Evolutionary conservation across 2,888 invertebrate genomes (phyloP).

Genomic region (Agrochola circellaris): DNA sequence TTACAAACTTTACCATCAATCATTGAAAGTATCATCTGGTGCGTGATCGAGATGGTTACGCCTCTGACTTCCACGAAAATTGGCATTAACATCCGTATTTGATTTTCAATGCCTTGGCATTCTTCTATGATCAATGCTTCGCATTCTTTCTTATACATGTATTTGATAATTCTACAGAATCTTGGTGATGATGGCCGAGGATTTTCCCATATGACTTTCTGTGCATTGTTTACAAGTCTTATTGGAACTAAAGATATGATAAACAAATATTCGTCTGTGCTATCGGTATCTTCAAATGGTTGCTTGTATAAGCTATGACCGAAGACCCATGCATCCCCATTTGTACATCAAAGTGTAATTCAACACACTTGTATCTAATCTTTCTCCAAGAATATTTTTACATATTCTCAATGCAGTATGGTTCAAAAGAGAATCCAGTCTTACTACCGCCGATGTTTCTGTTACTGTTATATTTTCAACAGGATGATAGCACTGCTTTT

Average conservation of each 20-base stretch:
- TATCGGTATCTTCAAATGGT: slow-evolving; percentile 27
- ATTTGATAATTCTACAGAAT: slow-evolving; percentile 14
- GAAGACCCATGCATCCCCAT: background rate
- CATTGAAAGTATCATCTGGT: background rate
- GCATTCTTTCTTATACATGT: slow-evolving; percentile 1
- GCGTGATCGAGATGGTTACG: slow-evolving; percentile 1
- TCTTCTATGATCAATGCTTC: slow-evolving; percentile 14
- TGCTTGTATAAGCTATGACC: slow-evolving; percentile 24
- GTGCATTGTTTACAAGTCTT: slow-evolving; percentile 14
- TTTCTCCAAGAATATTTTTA: too few species aligned
- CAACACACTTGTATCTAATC: too few species aligned
- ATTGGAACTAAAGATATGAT: slow-evolving; percentile 5
- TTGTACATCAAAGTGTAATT: too few species aligned
- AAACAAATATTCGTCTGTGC: slow-evolving; percentile 23
- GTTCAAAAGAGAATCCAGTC: too few species aligned
- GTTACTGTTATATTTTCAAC: too few species aligned
- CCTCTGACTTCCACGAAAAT: background rate
- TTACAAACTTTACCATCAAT: slow-evolving; percentile 12
- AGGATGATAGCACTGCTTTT: too few species aligned
- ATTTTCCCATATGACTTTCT: slow-evolving; percentile 9
- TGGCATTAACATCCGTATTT: background rate
- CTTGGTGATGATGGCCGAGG: slow-evolving; percentile 18
- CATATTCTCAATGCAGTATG: too few species aligned
- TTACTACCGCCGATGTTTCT: too few species aligned
- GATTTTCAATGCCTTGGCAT: background rate